Base-by-base conservation (phyloP, 2,797 vertebrate genomes). In the Ptychobarbus kaznakovi region DNA sequence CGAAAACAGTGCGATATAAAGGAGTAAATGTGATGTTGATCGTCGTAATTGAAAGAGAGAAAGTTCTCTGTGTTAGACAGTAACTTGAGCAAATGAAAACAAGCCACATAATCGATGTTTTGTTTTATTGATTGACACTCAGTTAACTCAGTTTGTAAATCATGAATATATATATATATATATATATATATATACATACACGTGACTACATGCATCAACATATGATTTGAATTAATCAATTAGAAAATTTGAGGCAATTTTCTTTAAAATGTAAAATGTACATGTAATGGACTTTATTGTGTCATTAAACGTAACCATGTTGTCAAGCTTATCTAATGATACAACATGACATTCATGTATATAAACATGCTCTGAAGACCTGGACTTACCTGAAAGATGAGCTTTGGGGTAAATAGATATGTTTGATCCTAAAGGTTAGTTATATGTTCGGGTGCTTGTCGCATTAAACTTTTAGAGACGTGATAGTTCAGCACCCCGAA, bases 391-490 rank as follows among this genome's bases (percentile, higher is more conserved):
- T 78, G 53, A 79, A 72, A 79, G 66, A 44, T 25, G 46, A 76
- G 63, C 73, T 46, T 85, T 70, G 63, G 53, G 32, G 79, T 81
- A 83, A 80, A 75, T 65, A 66, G 87, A 88, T 88, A 80, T 80
- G 84, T 80, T 85, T 80, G 84, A 76, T 74, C 51, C 83, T 86
- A 40, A 89, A 87, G 87, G 86, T 88, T 90, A 87, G 84, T 90
- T 89, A 90, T 89, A 87, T 88, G 85, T 89, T 69, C 87, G 56
- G 44, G 69, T 51, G 51, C 87, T 85, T 89, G 89, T 90, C 89
- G 83, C 87, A 90, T 90, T 89, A 90, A 90, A 86, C 76, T 89
- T 90, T 89, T 44, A 90, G 68, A 46, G 42, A 68, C 25, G 38
- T 86, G 84, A 83, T 80, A 87, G 89, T 70, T 80, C 81, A 86